Evolutionary conservation across 1,140 invertebrate species (phyloP).

Genomic region (Pseudomyrmex pallidus): DNA sequence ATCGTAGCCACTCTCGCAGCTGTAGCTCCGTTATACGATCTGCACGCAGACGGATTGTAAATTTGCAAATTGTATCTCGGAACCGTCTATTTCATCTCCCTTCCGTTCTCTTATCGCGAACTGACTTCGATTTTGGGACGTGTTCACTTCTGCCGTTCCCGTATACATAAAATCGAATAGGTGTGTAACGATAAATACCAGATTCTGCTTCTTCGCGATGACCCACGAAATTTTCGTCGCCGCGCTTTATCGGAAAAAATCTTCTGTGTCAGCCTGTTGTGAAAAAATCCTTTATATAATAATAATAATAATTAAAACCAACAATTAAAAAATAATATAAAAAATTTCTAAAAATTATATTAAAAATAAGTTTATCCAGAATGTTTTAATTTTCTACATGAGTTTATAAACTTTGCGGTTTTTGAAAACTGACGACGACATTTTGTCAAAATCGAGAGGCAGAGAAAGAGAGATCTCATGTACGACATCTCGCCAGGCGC

Average conservation of each 20-base stretch:
- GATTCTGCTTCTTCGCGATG: constrained; percentile 16
- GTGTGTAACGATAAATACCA: constrained; percentile 63
- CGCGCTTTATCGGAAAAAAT: not conserved
- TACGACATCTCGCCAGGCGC: constrained; percentile 18
- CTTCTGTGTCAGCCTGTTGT: too few relatives aligned
- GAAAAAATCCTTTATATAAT: too few relatives aligned
- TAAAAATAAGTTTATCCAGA: too few relatives aligned
- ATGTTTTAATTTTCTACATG: too few relatives aligned
- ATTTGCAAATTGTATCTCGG: constrained; percentile 76
- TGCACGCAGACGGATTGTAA: constrained; percentile 75
- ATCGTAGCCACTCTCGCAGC: constrained; percentile 66
- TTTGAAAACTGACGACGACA: not conserved
- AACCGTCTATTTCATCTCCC: constrained; percentile 53
- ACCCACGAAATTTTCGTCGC: not conserved
- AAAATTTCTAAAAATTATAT: too few relatives aligned
- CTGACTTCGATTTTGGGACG: constrained; percentile 42
- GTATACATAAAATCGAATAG: constrained; percentile 64
- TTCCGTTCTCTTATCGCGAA: constrained; percentile 29
- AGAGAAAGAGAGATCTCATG: not conserved
- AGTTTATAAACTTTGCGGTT: too few relatives aligned
- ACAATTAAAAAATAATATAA: too few relatives aligned
- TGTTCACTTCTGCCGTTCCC: not conserved
- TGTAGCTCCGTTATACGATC: constrained; percentile 66
- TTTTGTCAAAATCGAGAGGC: not conserved
- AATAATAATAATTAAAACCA: too few relatives aligned